Evolutionary conservation across 2,113 vertebrate species (phyloP).

Genomic region (Nymphicus hollandicus): DNA sequence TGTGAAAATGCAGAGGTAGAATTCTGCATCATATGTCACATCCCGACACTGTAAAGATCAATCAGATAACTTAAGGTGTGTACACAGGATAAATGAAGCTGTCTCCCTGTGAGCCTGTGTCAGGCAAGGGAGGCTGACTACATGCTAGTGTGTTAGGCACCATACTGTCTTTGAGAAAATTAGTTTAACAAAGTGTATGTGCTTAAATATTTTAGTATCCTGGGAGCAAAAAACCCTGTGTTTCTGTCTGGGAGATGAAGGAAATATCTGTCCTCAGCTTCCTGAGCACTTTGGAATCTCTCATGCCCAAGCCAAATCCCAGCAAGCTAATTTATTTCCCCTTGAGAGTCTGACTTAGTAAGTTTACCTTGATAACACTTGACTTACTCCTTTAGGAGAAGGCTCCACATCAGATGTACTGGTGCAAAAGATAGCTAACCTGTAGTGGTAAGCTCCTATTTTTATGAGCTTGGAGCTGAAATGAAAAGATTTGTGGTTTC

Average conservation of each 20-base stretch:
- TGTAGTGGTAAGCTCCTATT: neutral
- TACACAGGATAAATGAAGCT: neutral
- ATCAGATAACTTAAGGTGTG: neutral
- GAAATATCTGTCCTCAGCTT: neutral
- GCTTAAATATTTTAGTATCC: neutral
- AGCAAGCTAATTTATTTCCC: neutral
- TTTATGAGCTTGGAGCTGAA: neutral
- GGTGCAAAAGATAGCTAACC: neutral
- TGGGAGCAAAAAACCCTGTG: rapidly evolving
- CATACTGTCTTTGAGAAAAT: neutral
- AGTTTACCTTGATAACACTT: neutral
- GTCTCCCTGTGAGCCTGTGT: neutral
- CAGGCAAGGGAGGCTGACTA: neutral
- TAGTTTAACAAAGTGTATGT: neutral
- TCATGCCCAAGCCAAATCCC: neutral
- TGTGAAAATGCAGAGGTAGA: neutral
- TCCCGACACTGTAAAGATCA: neutral
- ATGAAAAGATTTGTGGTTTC: neutral
- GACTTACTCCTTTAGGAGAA: neutral
- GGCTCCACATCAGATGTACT: neutral
- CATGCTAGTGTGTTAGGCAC: neutral
- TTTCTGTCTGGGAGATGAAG: neutral
- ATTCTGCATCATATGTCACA: neutral
- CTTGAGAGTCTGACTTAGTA: neutral
- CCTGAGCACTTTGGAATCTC: neutral